Percentiles rank a stretch among this genome's conserved stretches.
Evolutionary conservation across 2,113 vertebrate species (phyloP).

Genomic region (Aegithalos caudatus): DNA sequence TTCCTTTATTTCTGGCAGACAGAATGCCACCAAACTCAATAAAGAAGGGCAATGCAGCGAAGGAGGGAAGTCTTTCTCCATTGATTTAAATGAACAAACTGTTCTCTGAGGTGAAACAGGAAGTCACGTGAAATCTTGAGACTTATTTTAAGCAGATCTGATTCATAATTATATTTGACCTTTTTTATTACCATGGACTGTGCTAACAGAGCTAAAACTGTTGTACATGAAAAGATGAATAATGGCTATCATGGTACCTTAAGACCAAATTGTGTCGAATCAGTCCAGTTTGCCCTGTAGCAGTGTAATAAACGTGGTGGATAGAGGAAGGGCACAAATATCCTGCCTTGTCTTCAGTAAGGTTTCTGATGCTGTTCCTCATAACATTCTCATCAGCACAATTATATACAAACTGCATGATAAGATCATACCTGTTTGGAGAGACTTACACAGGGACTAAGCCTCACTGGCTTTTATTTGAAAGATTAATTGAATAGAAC

Average conservation of each 20-base stretch:
- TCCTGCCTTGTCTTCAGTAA: not conserved
- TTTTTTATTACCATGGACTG: not conserved
- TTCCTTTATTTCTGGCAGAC: not conserved
- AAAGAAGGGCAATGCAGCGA: not conserved
- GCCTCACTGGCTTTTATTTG: not conserved
- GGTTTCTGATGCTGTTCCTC: not conserved
- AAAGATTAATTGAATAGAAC: not conserved
- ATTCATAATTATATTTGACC: not conserved
- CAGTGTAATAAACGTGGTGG: not conserved
- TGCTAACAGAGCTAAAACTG: not conserved
- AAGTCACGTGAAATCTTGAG: not conserved
- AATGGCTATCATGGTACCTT: not conserved
- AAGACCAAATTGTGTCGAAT: not conserved
- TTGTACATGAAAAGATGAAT: not conserved
- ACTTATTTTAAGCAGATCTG: not conserved
- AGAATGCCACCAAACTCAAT: not conserved
- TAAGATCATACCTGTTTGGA: not conserved
- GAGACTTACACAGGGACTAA: not conserved
- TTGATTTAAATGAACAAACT: not conserved
- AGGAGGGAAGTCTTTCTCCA: not conserved
- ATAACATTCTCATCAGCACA: not conserved
- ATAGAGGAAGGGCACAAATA: not conserved
- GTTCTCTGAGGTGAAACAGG: not conserved
- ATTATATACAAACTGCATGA: not conserved
- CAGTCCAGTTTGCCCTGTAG: not conserved